These are phyloP conservation scores for Myiagra hebetior DNA, from an alignment of 2,113 vertebrate species.

Conservation along the genomic window DNA sequence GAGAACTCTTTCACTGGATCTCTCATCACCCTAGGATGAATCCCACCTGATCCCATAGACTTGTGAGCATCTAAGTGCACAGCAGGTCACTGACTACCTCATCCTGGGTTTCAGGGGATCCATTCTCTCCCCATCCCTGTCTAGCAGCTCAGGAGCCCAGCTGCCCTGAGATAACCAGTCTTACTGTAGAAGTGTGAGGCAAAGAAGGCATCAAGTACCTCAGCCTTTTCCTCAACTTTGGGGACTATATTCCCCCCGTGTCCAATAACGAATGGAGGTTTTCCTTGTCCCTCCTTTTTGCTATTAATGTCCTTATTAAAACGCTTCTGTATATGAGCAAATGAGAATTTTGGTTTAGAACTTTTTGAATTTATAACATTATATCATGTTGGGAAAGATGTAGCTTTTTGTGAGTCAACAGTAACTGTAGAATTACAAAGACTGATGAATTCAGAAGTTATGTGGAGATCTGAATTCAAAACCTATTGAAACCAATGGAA, in stretches of 20 bases:
- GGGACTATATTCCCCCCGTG: accelerated
- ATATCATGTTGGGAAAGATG: not conserved
- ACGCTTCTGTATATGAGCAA: not conserved
- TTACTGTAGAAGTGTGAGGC: not conserved
- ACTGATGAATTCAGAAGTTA: not conserved
- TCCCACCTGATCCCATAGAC: not conserved
- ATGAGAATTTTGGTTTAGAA: not conserved
- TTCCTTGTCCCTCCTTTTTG: not conserved
- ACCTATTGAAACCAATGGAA: not conserved
- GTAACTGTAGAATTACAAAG: not conserved
- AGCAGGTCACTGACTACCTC: not conserved
- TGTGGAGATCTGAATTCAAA: not conserved
- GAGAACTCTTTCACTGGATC: not conserved
- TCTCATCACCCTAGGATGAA: not conserved
- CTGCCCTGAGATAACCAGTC: not conserved
- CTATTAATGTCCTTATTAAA: not conserved
- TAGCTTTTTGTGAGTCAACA: not conserved
- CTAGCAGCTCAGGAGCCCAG: not conserved
- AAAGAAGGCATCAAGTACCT: not conserved
- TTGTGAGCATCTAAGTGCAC: not conserved
- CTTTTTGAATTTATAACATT: not conserved
- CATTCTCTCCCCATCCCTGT: not conserved
- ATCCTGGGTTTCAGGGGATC: not conserved
- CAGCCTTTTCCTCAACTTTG: not conserved
- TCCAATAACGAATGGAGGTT: not conserved